phyloP scores from a whole-genome alignment of 1,140 invertebrate species.

The Heterodera carotae region DNA sequence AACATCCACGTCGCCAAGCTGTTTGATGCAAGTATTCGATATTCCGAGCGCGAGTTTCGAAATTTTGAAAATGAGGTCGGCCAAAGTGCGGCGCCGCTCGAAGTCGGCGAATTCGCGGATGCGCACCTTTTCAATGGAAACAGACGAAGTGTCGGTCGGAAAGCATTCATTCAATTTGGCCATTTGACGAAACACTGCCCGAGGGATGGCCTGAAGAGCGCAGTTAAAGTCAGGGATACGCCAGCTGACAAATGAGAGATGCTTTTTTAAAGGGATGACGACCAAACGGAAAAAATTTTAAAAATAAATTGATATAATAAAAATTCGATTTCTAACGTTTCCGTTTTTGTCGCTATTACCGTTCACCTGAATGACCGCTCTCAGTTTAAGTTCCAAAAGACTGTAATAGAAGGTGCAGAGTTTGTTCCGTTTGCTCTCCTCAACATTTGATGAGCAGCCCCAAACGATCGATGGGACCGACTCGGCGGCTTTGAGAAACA shows the following conservation, averaged over 20 bases:
- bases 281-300: background rate
- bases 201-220: slow-evolving; percentile 51
- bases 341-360: too few species aligned
- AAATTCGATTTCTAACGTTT: too few species aligned
- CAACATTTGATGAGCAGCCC: slow-evolving; percentile 5
- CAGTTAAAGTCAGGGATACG: too few species aligned
- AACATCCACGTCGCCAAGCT: slow-evolving; percentile 46
- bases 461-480: slow-evolving; percentile 31
- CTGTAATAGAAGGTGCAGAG: slow-evolving; percentile 47
- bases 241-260: too few species aligned
- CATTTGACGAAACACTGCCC: slow-evolving; percentile 49
- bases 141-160: slow-evolving; percentile 29
- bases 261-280: too few species aligned
- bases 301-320: background rate
- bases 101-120: slow-evolving; percentile 48
- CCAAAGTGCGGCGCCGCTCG: slow-evolving; percentile 36
- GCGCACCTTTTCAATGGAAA: slow-evolving; percentile 41
- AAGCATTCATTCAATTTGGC: slow-evolving; percentile 50
- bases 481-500: slow-evolving; percentile 46
- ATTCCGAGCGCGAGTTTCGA: slow-evolving; percentile 54
- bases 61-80: slow-evolving; percentile 51
- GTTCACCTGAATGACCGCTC: slow-evolving; percentile 46
- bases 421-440: slow-evolving; percentile 25
- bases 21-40: slow-evolving; percentile 49
- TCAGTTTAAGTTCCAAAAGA: slow-evolving; percentile 39